A percentile compares a stretch with the other conserved stretches of the same genome.
Conservation (phyloP, 2,113 vertebrate species). For the Emydocephalus ijimae region DNA sequence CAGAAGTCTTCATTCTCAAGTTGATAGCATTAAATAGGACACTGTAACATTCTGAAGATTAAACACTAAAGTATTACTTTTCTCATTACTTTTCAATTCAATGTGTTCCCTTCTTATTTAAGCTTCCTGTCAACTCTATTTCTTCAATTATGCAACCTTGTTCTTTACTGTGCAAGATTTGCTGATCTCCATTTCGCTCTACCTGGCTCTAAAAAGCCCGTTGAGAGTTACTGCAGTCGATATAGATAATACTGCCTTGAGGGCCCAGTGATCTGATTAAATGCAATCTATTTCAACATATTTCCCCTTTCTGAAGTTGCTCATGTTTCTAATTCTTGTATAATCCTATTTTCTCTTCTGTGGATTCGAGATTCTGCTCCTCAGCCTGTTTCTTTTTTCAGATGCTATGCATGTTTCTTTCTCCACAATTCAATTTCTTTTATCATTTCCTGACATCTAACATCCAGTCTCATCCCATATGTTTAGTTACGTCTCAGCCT, state of each 20-base stretch:
- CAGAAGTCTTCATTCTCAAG: not conserved
- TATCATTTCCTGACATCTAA: not conserved
- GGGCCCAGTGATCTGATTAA: not conserved
- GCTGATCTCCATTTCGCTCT: not conserved
- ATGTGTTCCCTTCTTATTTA: not conserved
- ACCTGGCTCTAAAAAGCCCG: not conserved
- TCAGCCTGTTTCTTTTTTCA: not conserved
- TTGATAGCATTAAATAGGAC: not conserved
- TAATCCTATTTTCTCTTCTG: not conserved
- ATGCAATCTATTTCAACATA: not conserved
- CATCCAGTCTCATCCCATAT: not conserved
- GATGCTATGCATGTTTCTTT: not conserved
- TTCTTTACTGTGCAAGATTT: not conserved
- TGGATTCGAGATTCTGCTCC: not conserved
- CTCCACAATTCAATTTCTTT: not conserved
- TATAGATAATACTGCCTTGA: not conserved
- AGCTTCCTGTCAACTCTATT: not conserved
- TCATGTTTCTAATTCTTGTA: not conserved
- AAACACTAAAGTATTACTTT: not conserved
- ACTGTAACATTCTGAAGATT: not conserved
- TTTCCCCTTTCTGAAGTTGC: not conserved
- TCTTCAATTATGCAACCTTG: not conserved
- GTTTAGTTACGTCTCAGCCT: not conserved
- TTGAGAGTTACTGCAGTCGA: not conserved
- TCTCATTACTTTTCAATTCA: not conserved